phyloP scores from a whole-genome alignment of 2,888 invertebrate species.

The Oasisia sp. region DNA sequence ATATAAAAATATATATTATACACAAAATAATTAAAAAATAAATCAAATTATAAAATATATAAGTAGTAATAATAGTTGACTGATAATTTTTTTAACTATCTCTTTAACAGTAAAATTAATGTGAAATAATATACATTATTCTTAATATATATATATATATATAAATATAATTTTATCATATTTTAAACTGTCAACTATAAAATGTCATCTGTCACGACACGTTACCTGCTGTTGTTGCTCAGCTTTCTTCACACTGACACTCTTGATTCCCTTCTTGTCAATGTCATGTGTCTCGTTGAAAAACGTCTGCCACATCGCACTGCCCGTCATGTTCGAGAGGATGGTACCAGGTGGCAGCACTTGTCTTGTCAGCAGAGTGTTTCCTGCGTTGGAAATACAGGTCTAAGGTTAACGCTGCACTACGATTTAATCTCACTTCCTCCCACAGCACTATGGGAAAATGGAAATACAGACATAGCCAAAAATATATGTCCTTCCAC shows the following conservation, averaged over 20 bases:
- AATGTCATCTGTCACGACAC: neutral
- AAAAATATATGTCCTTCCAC: no score
- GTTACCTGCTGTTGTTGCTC: neutral
- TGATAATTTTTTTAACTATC: no score
- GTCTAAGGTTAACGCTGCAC: neutral
- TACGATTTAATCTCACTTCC: neutral
- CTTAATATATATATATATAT: no score
- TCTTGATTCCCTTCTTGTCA: neutral
- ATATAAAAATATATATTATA: no score
- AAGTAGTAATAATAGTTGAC: no score
- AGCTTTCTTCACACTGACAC: neutral
- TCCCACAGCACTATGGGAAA: no score
- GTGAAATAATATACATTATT: no score
- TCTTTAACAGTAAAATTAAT: no score
- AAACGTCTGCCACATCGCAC: conserved; percentile 61
- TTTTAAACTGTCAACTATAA: neutral
- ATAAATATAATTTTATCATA: no score
- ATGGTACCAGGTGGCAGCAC: conserved; percentile 37
- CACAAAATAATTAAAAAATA: no score
- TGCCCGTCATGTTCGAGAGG: conserved; percentile 60
- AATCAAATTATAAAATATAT: no score
- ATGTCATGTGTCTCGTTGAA: conserved; percentile 45
- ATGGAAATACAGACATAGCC: no score
- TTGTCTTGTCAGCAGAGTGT: conserved; percentile 46
- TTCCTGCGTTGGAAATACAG: conserved; percentile 41